phyloP scores from a whole-genome alignment of 2,113 vertebrate species.

The Elephas maximus region DNA sequence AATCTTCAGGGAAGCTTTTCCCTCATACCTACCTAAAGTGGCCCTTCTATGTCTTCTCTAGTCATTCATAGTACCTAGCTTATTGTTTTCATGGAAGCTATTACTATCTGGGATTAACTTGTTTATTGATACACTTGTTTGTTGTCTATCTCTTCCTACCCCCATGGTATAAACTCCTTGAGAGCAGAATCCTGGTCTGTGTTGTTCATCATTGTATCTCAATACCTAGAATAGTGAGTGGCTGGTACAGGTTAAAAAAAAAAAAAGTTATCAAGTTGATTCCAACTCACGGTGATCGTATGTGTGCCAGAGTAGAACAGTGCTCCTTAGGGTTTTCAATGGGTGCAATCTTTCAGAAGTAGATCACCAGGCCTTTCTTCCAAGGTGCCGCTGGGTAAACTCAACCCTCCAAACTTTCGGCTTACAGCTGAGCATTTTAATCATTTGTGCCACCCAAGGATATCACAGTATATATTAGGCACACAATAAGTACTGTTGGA shows the following conservation, averaged over 20 bases:
- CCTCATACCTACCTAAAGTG: fast-evolving
- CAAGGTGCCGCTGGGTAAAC: not conserved
- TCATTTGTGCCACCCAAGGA: not conserved
- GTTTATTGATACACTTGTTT: not conserved
- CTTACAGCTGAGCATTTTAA: not conserved
- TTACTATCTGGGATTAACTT: not conserved
- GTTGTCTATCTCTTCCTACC: not conserved
- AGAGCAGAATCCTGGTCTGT: not conserved
- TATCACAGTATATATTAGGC: not conserved
- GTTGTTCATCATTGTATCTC: not conserved
- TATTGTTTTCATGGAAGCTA: not conserved
- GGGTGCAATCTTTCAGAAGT: too few species aligned
- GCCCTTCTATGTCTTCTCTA: not conserved
- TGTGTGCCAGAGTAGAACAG: not conserved
- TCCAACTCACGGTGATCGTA: not conserved
- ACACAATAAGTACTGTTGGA: not conserved
- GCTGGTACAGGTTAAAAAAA: not conserved
- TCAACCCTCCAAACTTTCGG: not conserved
- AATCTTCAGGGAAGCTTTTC: not conserved
- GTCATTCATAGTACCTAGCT: not conserved
- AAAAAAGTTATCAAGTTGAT: not conserved
- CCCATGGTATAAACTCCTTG: not conserved
- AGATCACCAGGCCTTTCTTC: not conserved
- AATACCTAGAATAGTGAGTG: not conserved
- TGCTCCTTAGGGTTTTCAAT: not conserved